Base-by-base conservation (phyloP, 1,140 invertebrate genomes). In the Scaptomyza graminum region DNA sequence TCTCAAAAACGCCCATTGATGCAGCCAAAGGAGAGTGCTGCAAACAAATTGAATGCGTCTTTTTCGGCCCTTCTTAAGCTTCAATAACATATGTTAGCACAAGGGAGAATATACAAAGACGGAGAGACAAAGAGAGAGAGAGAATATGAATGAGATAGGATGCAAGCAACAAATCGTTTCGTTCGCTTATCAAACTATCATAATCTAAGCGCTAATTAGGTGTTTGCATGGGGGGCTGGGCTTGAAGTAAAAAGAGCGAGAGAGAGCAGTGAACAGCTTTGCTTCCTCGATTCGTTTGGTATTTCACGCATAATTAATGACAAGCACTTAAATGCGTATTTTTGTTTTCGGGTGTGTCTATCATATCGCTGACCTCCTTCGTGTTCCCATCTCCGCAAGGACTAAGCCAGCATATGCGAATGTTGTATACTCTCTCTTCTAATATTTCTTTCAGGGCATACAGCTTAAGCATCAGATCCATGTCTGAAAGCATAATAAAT, bases 151-250 rank as follows among this genome's bases (percentile, higher is more conserved):
- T 0, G 3, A 34, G 8, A n/a, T n/a, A 9, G 31, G 1, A 9
- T 8, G 7, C 7, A 34, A 5, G 8, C 46, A 47, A 22, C 46
- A 49, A 49, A 25, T 49, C 16, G 7, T 46, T 46, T 16, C 15
- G 4, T 28, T 18, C 12, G 59, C 70, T 74, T 67, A 76, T 73
- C 71, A 79, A 79, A 79, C 70, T 79, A 65, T 72, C 70, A 84
- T 76, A 80, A 80, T 76, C 74, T 65, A 85, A 73, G 28, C 28
- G 68, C 73, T 80, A 84, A 84, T 84, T 80, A 79, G 81, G 74
- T 68, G 37, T 12, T 43, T 61, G 55, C 18, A 2, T 22, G 18
- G 18, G 18, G 18, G 18, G 18, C 18, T 22, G 18, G 18, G 18
- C 18, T 3, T 22, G 18, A 3, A 1, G 18, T 22, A 22, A 31